phyloP scores from a whole-genome alignment of 2,113 vertebrate genomes.

The Brachionichthys hirsutus region DNA sequence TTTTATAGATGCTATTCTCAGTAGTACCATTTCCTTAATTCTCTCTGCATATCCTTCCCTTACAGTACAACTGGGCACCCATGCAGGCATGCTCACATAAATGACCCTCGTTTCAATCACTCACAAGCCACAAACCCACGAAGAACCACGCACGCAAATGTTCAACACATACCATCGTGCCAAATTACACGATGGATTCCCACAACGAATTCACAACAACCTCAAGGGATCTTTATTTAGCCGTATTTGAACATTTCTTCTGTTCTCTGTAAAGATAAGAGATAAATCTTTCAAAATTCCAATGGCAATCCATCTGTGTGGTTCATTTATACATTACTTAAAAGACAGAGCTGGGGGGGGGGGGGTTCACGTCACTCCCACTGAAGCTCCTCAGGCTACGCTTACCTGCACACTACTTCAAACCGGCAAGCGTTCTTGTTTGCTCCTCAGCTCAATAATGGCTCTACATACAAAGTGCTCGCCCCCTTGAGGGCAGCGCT shows the following conservation, averaged over 20 bases:
- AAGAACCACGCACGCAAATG: conserved; percentile 23
- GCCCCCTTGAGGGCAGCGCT: conserved; percentile 1
- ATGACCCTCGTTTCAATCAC: conserved; percentile 35
- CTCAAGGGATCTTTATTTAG: conserved; percentile 1
- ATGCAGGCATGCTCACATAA: conserved; percentile 54
- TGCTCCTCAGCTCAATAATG: conserved; percentile 20
- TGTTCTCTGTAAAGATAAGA: neutral
- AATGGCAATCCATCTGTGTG: neutral
- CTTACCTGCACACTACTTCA: conserved; percentile 47
- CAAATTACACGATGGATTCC: neutral
- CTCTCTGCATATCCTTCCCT: conserved; percentile 39
- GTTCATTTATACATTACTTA: conserved; percentile 36
- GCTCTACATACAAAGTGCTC: conserved; percentile 34
- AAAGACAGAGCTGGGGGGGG: conserved; percentile 22
- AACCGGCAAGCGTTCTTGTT: conserved; percentile 33
- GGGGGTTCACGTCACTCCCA: neutral
- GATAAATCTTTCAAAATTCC: no score
- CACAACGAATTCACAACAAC: conserved; percentile 2
- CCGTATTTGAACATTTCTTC: neutral
- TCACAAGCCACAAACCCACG: conserved; percentile 47
- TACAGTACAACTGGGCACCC: conserved; percentile 45
- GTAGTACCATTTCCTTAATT: conserved; percentile 24
- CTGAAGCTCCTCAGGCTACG: conserved; percentile 17
- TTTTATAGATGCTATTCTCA: conserved; percentile 35
- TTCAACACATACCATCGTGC: conserved; percentile 7